Conservation (phyloP, 2,888 invertebrate genomes). For the Nomada lathburiana region DNA sequence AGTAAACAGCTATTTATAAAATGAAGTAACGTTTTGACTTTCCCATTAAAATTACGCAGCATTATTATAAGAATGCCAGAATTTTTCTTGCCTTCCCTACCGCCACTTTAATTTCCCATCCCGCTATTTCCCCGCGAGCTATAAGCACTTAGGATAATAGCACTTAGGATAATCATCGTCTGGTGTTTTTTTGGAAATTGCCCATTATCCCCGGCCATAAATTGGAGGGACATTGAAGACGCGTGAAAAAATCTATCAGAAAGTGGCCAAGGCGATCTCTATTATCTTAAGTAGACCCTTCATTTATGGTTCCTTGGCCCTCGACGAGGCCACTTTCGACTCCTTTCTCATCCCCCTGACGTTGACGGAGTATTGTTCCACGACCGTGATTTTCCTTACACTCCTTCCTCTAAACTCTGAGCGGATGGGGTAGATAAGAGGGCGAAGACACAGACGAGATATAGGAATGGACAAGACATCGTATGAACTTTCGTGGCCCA, state of each 20-base stretch:
- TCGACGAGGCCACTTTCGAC: constrained; percentile 69
- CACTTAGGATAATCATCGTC: constrained; percentile 68
- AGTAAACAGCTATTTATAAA: not conserved
- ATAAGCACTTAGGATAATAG: constrained; percentile 7
- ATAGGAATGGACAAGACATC: no score
- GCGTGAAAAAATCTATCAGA: constrained; percentile 75
- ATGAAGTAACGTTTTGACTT: not conserved
- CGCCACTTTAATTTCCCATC: constrained; percentile 11
- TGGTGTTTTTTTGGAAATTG: constrained; percentile 68
- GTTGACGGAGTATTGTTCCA: constrained; percentile 76
- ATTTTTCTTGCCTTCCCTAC: not conserved
- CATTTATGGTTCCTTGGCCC: constrained; percentile 64
- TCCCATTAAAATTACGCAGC: not conserved
- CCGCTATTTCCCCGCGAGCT: not conserved
- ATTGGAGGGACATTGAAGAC: constrained; percentile 72
- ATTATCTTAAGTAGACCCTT: constrained; percentile 80
- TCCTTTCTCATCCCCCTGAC: constrained; percentile 70
- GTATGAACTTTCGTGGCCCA: no score
- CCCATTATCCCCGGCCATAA: constrained; percentile 73
- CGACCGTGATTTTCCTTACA: constrained; percentile 57
- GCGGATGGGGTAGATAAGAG: constrained; percentile 47
- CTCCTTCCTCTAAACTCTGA: constrained; percentile 33
- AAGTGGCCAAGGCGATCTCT: constrained; percentile 76
- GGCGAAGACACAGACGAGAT: constrained; percentile 2
- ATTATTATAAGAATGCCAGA: not conserved